Conservation (phyloP, 2,888 invertebrate genomes). For the Ametastegia equiseti region DNA sequence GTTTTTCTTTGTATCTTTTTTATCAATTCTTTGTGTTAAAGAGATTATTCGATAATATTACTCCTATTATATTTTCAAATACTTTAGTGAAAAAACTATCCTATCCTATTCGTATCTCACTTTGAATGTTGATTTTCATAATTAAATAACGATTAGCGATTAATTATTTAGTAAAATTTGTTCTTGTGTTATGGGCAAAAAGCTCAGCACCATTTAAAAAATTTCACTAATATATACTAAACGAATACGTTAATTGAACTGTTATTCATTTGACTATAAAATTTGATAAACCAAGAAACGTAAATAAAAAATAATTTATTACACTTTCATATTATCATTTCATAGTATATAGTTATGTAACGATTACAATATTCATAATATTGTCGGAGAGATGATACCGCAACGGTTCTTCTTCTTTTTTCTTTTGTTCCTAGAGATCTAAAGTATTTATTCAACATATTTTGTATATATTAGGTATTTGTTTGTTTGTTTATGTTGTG, state of each 20-base stretch:
- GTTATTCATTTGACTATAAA: background rate
- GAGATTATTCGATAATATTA: background rate
- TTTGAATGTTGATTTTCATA: conserved; percentile 13
- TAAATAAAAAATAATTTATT: conserved; percentile 45
- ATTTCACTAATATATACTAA: too few relatives aligned
- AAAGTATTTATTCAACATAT: conserved; percentile 6
- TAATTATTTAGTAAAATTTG: too few relatives aligned
- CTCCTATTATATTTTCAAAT: background rate
- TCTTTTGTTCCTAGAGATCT: background rate
- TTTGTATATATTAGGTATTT: background rate
- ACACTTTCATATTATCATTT: conserved; percentile 2
- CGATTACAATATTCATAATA: conserved; percentile 16
- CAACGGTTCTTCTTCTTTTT: background rate
- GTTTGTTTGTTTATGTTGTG: too few relatives aligned
- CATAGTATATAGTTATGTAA: background rate
- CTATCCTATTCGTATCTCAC: conserved; percentile 51
- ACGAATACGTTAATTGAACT: too few relatives aligned
- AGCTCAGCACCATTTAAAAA: too few relatives aligned
- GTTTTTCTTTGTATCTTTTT: background rate
- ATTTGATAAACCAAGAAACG: background rate
- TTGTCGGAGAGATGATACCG: conserved; percentile 18
- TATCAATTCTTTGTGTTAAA: background rate
- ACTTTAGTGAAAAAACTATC: conserved; percentile 59
- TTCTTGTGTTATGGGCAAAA: too few relatives aligned
- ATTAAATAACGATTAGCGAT: background rate